Evolutionary conservation across 2,888 invertebrate genomes (phyloP), one percentile per base, ranked within the genome.

Genomic region (Plusia festucae): DNA sequence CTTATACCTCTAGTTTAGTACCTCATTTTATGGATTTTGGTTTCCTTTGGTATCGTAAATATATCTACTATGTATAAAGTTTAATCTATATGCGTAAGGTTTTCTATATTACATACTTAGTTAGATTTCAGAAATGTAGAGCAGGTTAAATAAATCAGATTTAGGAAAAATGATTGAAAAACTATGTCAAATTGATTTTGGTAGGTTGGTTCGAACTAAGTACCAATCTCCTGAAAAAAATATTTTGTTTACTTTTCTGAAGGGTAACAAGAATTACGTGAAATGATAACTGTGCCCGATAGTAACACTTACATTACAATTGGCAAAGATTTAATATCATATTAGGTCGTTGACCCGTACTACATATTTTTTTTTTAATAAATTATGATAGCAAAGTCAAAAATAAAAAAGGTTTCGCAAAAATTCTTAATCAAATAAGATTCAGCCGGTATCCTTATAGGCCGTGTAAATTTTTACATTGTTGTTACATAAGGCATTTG

Each of bases 211-310:
- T 0, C 27, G 2, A 27, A 27, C 2, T 24, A 24, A 24, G 24
- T 27, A 27, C 9, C 1, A 9, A 40, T 6, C 5, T 20, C 16
- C 16, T 18, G 6, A 40, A 49, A 49, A 40, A 7, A n/a, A 18
- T 16, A 8, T 49, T 49, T 40, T 20, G 11, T 49, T 49, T 49
- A 49, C 46, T 49, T 49, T 49, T 49, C 46, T 49, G 46, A 20
- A 49, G 2, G 13, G 18, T 20, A 49, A 20, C 46, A 49, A 49
- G 46, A 49, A 20, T 20, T 49, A 11, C 20, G 46, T 49, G 46
- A 18, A 49, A 20, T 18, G 46, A 49, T 49, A 49, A 49, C n/a
- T n/a, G 5, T 49, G 46, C 8, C 0, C 11, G 18, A 20, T 20
- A 20, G 13, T 40, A 46, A 16, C n/a, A n/a, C 15, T 1, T 46